Evolutionary conservation across 1,140 invertebrate species (phyloP), one percentile per base, ranked within the genome.

Genomic region (Aplysia californica): DNA sequence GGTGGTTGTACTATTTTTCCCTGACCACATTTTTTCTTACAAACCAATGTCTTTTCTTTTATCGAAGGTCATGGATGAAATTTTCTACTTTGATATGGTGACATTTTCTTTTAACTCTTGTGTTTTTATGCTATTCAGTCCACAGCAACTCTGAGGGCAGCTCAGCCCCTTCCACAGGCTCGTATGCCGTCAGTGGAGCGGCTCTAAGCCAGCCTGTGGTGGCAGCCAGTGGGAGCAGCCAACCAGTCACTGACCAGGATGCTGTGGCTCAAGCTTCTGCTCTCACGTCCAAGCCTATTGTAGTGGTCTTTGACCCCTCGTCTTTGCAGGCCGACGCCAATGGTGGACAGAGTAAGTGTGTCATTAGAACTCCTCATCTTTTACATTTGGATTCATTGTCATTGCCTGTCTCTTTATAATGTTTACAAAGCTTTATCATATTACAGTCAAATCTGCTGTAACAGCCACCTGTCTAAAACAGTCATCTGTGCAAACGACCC

Each of bases 281-380:
- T 2, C 18, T 70, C 31, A 31, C 68, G 23, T 55, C 68, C 31
- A 56, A 56, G 36, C 68, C 44, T 35, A 50, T 70, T 35, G 31
- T 70, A 35, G 44, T 70, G 20, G 68, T 70, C 2, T 15, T 70
- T 31, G 68, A 70, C 23, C 29, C 68, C 36, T 3, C 26, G 29
- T 31, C 15, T n/a, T 23, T 70, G 26, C 68, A 50, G 29, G 21
- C 31, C 6, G 44, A 31, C 18, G 4, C 2, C 26, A 23, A 36
- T 35, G 68, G 68, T 55, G 41, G 38, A 21, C 55, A 33, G 21
- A 70, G 68, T 70, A 35, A 56, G 68, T 70, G 21, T 23, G 23
- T 18, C 10, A n/a, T 61, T 61, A 61, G 18, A 15, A 15, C 29
- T 26, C 29, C 18, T 61, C 10, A 10, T 31, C 15, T 31, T 4